These are phyloP conservation scores for Alitta virens DNA, from an alignment of 2,888 invertebrate species.

Conservation along the genomic window DNA sequence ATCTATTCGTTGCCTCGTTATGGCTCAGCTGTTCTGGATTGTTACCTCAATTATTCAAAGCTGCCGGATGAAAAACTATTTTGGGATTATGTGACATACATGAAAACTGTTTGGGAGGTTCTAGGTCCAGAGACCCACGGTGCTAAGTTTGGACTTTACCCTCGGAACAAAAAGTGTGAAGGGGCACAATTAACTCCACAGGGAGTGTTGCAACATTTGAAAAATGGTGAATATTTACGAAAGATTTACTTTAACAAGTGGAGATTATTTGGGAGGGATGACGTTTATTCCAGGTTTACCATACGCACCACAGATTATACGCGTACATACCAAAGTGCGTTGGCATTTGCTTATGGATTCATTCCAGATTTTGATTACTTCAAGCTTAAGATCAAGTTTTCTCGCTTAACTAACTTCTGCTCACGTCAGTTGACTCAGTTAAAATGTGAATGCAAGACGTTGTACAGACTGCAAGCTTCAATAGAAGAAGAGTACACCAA, in stretches of 20 bases:
- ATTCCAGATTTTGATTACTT: constrained; percentile 65
- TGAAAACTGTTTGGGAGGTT: not conserved
- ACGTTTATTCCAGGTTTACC: constrained; percentile 49
- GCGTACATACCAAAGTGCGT: constrained; percentile 86
- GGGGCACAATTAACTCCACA: constrained; percentile 79
- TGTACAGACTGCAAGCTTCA: not conserved
- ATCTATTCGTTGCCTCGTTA: constrained; percentile 11
- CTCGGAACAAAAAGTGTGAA: constrained; percentile 62
- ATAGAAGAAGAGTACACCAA: constrained; percentile 6
- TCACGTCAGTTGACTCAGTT: constrained; percentile 1
- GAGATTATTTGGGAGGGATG: constrained; percentile 42
- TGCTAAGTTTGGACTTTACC: constrained; percentile 30
- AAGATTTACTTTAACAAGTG: constrained; percentile 48
- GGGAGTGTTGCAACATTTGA: constrained; percentile 79
- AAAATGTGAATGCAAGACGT: constrained; percentile 4
- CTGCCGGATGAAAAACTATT: not conserved
- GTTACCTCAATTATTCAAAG: constrained; percentile 1
- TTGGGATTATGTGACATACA: constrained; percentile 4
- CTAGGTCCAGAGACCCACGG: not conserved
- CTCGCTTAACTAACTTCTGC: constrained; percentile 9
- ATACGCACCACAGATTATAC: constrained; percentile 81
- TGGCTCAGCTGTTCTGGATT: not conserved
- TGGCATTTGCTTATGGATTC: constrained; percentile 74
- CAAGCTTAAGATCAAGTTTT: not conserved
- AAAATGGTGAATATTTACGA: constrained; percentile 69